Evolutionary conservation across 1,140 invertebrate species (phyloP), one percentile per base, ranked within the genome.

Genomic region (Oryctes rhinoceros): DNA sequence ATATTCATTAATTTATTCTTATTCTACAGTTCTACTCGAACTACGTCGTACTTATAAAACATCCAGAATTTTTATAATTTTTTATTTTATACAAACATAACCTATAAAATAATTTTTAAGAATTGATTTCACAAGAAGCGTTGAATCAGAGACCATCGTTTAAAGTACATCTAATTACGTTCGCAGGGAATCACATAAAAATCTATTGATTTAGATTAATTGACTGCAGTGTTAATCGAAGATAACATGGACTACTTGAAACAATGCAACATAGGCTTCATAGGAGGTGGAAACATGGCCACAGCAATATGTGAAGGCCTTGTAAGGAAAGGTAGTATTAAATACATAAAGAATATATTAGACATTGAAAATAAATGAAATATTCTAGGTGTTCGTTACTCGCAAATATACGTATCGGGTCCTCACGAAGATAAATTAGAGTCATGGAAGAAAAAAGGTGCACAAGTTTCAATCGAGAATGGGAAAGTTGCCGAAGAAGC

Each of bases 281-380:
- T 99, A 85, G 97, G 97, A 11, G 96, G 96, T 81, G 97, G 97
- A 78, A 96, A 97, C 88, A 98, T 99, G 95, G 96, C 97, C 15
- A 94, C 94, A 87, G 96, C 96, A 11, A 94, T 98, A 84, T 93
- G 92, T 24, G 90, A 93, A 85, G 95, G 95, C 53, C 91, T 98
- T 48, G 87, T 95, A n/a, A 88, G 88, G 80, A 91, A 91, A 86
- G 91, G 93, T 71, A 10, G 37, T 10, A 35, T 11, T 35, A 24
- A 24, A 71, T 9, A 15, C 91, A 88, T n/a, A n/a, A 76, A 9
- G 13, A 44, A 71, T 10, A 24, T 5, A 4, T 71, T 30, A 20
- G 5, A 37, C 7, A 37, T 71, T 37, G 7, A 71, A 24, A 11
- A 5, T 35, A 59, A n/a, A 6, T 7, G 6, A 35, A 9, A 71